phyloP scores from a whole-genome alignment of 1,140 invertebrate genomes.

The Carcinoscorpius rotundicauda region DNA sequence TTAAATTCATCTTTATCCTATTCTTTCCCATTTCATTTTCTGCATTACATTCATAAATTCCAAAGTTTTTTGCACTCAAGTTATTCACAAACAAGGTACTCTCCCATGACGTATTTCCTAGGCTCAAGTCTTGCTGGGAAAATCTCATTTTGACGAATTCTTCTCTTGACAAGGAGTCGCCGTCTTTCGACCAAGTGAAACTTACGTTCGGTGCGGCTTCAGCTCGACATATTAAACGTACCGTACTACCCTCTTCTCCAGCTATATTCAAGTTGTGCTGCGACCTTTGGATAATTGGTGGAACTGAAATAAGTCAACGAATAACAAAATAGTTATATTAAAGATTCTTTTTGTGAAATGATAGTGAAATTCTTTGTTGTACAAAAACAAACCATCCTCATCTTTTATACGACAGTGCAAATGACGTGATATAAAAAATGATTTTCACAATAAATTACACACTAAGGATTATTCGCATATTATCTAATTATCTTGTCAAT shows the following conservation, averaged over 20 bases:
- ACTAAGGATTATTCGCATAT: no score
- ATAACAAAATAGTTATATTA: no score
- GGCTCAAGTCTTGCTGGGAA: no score
- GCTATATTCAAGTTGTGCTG: slow-evolving; percentile 70
- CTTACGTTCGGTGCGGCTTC: slow-evolving; percentile 64
- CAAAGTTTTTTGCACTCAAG: slow-evolving; percentile 75
- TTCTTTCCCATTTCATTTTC: slow-evolving; percentile 63
- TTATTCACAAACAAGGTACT: slow-evolving; percentile 65
- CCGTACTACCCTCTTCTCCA: slow-evolving; percentile 67
- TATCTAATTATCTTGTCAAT: no score
- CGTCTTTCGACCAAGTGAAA: slow-evolving; percentile 67
- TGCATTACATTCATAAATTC: slow-evolving; percentile 73
- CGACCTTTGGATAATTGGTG: slow-evolving; percentile 73
- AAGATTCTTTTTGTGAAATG: no score
- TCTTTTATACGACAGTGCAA: no score
- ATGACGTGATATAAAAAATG: no score
- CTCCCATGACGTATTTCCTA: slow-evolving; percentile 40
- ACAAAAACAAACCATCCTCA: no score
- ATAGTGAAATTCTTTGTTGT: no score
- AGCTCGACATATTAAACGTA: slow-evolving; percentile 64
- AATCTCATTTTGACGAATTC: slow-evolving; percentile 22
- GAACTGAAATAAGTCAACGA: slow-evolving; percentile 43
- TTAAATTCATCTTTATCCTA: no score
- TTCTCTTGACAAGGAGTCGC: slow-evolving; percentile 44
- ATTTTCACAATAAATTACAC: no score